Base-by-base conservation (phyloP, 2,888 invertebrate species). In the Gymnocheta viridis region DNA sequence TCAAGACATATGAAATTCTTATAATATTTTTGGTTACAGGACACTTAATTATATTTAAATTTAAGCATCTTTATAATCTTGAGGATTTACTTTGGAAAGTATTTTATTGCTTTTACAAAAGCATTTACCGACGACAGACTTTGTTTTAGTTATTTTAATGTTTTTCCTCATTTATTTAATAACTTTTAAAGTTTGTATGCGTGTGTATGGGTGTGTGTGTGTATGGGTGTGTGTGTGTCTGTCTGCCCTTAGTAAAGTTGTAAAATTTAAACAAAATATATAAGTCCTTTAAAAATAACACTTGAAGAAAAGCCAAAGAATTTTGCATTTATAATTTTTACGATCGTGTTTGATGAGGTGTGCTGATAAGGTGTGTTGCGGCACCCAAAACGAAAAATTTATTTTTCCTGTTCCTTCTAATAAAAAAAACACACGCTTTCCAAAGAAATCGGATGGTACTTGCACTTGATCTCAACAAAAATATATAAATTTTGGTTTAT, bases 21-120 rank as follows among this genome's bases (percentile, higher is more conserved):
- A 22, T n/a, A 35, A 22, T 41, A 27, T 12, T 69, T 41, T 27
- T 41, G 27, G 69, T 19, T 54, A 14, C n/a, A 69, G 27, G 41
- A 17, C 29, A 29, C 10, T 56, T 17, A 38, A 7, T 41, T 54
- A 17, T 35, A 32, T 17, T 64, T 69, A 27, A 54, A 32, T 17
- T 64, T 69, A 27, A 54, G 27, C 12, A 38, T 35, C 51, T 38
- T 54, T 10, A 24, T 54, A 54, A 66, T 49, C 66, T 66, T 24
- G 4, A 17, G 4, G 49, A 67, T 32, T 49, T 19, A 24, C 32
- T 35, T 67, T 44, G 12, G 35, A 32, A 24, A 67, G 35, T 10
- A 35, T 49, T 19, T 32, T 32, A 6, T 49, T 66, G 49, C 47
- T 29, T n/a, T n/a, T 66, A 14, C 22, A 32, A 14, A 66, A 14